Conservation (phyloP, 1,140 invertebrate species). For the Lordiphosa clarofinis region DNA sequence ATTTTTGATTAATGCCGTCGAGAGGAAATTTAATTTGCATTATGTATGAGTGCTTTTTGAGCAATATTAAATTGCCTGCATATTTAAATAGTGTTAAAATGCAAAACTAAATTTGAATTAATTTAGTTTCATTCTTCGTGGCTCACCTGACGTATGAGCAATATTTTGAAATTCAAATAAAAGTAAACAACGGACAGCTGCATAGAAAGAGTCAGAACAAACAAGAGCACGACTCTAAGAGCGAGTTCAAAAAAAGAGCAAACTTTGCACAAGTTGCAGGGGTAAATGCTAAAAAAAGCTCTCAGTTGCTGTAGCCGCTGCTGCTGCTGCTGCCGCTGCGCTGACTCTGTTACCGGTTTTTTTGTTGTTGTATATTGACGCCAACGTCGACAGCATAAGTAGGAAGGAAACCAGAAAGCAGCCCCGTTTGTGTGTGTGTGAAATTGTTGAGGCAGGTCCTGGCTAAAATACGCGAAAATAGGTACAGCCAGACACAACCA, state of each 20-base stretch:
- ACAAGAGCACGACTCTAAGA: background rate
- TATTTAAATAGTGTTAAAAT: too few species aligned
- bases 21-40: conserved; percentile 12
- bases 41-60: conserved; percentile 23
- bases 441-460: conserved; percentile 79
- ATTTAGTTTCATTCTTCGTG: too few species aligned
- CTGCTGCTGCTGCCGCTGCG: conserved; percentile 18
- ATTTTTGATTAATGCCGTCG: conserved; percentile 61
- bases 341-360: conserved; percentile 44
- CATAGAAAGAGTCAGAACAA: conserved; percentile 17
- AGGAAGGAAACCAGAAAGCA: conserved; percentile 71
- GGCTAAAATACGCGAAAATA: conserved; percentile 74
- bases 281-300: conserved; percentile 2
- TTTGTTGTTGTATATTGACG: conserved; percentile 13
- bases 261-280: background rate
- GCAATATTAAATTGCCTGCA: too few species aligned
- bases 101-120: too few species aligned
- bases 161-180: conserved; percentile 35
- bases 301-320: conserved; percentile 9
- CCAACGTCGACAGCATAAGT: conserved; percentile 43
- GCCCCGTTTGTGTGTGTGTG: conserved; percentile 43
- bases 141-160: conserved; percentile 33
- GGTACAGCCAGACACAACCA: conserved; percentile 64
- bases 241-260: conserved; percentile 6
- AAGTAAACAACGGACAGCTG: conserved; percentile 45